Evolutionary conservation across 2,797 vertebrate genomes (phyloP), one percentile per base, ranked within the genome.

Genomic region (Pipistrellus pygmaeus): DNA sequence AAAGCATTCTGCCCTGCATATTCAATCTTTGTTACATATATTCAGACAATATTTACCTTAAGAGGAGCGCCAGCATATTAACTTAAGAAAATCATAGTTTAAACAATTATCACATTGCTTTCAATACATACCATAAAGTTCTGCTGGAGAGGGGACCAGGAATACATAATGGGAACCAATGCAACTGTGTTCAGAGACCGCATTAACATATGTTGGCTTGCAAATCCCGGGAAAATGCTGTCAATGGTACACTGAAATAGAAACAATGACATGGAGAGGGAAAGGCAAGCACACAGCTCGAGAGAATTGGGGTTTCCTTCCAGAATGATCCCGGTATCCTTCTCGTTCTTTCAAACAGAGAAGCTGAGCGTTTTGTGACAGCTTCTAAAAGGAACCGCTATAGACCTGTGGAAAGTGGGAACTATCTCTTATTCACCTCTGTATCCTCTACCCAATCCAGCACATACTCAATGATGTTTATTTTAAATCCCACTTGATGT

Each of bases 121-220:
- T 89, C 32, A 80, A 53, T 12, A 98, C 98, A 0, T 99, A 99
- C 99, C 99, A 99, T 99, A 97, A 99, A 99, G 98, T 99, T 99
- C 98, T 99, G 99, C 98, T 99, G 99, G 95, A 99, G 98, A 66
- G 99, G 99, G 0, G 99, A 99, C 99, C 99, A 99, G 84, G 99
- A 99, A 97, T 99, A 99, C 99, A 99, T 99, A 97, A 99, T 99
- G 95, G 99, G 99, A 97, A 99, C 99, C 97, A 99, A 98, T 0
- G 99, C 98, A 97, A 99, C 99, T 0, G 99, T 99, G 95, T 99
- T 99, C 96, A 99, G 97, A 10, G 99, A 99, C 96, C 99, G 98
- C 99, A 99, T 99, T 97, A 98, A 98, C 93, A 99, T 98, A 51
- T 98, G 98, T 97, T 99, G 99, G 97, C 98, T 98, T 77, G 99